Percentiles rank a stretch among this genome's conserved stretches.
phyloP scores from a whole-genome alignment of 2,797 vertebrate genomes.

The Spondyliosoma cantharus region DNA sequence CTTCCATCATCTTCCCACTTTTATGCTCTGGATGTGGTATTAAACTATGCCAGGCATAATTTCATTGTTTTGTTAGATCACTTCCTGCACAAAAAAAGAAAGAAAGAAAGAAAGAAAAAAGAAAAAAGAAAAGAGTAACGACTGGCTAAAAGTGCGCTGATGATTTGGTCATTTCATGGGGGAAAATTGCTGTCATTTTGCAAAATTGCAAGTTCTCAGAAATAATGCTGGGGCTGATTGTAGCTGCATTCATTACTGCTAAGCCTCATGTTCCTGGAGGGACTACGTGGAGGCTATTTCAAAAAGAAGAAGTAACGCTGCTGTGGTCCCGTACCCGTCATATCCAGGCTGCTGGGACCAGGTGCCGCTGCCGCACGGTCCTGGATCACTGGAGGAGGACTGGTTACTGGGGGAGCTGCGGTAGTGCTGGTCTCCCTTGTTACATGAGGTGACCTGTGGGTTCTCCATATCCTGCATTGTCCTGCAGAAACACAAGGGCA shows the following conservation, averaged over 20 bases:
- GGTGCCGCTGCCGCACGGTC: constrained; percentile 90
- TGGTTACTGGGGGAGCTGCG: constrained; percentile 98
- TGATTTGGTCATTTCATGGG: constrained; percentile 67
- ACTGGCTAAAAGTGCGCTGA: constrained; percentile 37
- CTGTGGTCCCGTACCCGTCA: constrained; percentile 85
- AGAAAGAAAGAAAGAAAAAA: background rate
- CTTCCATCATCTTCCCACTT: constrained; percentile 25
- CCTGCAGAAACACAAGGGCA: constrained; percentile 54
- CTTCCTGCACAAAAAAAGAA: constrained; percentile 25
- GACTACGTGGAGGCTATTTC: constrained; percentile 8
- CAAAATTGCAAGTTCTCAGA: constrained; percentile 67
- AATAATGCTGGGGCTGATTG: constrained; percentile 61
- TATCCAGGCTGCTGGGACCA: constrained; percentile 95
- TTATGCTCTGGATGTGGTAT: constrained; percentile 28
- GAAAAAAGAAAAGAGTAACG: constrained; percentile 1
- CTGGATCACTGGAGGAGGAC: constrained; percentile 96
- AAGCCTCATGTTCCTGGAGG: constrained; percentile 34
- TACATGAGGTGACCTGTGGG: constrained; percentile 72
- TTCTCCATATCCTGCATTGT: constrained; percentile 77
- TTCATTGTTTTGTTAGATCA: constrained; percentile 48
- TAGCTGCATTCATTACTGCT: constrained; percentile 56
- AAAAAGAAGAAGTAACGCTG: constrained; percentile 17
- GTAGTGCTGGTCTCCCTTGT: constrained; percentile 86
- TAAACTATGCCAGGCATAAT: constrained; percentile 7
- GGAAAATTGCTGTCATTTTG: constrained; percentile 71